Conservation (phyloP, 2,797 vertebrate species). For the Cottoperca gobio region DNA sequence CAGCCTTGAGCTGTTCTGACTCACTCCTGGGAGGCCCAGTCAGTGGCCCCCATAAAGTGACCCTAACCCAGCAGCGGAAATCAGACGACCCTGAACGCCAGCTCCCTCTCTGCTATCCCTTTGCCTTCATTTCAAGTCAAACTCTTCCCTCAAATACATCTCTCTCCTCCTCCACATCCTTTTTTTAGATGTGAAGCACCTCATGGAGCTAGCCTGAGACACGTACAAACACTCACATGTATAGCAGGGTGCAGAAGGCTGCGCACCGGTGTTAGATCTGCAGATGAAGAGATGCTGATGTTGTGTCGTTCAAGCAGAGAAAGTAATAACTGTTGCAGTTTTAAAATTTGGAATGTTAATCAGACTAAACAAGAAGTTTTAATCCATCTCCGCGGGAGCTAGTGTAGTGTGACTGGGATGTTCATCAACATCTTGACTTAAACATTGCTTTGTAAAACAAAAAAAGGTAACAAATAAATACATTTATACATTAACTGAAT, state of each 20-base stretch:
- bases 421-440: no score
- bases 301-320: not conserved
- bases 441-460: no score
- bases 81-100: conserved; percentile 37
- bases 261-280: conserved; percentile 1
- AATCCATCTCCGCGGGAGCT: not conserved
- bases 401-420: no score
- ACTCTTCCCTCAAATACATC: conserved; percentile 35
- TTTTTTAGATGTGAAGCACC: conserved; percentile 39
- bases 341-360: not conserved
- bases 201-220: conserved; percentile 14
- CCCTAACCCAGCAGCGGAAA: conserved; percentile 54
- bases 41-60: conserved; percentile 59
- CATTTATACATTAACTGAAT: no score
- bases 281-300: not conserved
- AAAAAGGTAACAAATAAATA: no score
- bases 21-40: conserved; percentile 37
- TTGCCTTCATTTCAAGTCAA: conserved; percentile 44
- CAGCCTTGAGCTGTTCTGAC: conserved; percentile 33
- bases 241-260: not conserved
- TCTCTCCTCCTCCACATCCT: conserved; percentile 26
- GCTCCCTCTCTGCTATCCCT: conserved; percentile 34
- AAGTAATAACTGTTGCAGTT: not conserved
- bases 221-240: conserved; percentile 6
- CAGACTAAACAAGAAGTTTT: not conserved